These are phyloP conservation scores for Acropora tenuis DNA, from an alignment of 64 coral and sea anemone species.

Conservation along the genomic window DNA sequence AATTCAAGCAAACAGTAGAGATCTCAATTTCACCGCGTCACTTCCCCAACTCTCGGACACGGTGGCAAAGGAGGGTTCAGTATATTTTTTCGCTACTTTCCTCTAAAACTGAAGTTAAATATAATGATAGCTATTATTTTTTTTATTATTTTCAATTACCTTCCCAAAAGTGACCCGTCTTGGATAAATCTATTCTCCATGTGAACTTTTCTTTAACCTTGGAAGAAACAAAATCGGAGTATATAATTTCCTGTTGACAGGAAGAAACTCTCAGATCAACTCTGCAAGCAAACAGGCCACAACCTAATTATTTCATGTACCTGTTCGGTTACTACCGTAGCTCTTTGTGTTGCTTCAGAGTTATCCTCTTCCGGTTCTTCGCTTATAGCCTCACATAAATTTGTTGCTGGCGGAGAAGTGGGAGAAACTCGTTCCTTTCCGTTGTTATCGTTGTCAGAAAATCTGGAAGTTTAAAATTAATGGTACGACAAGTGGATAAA, in stretches of 20 bases:
- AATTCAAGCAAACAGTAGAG: too few species aligned
- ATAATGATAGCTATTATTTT: too few species aligned
- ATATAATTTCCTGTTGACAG: too few species aligned
- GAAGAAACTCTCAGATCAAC: too few species aligned
- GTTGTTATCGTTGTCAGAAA: neutral
- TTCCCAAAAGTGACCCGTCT: constrained; percentile 96
- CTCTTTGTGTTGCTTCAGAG: neutral
- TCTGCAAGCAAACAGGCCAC: too few species aligned
- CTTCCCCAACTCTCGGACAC: too few species aligned
- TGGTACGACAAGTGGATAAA: too few species aligned
- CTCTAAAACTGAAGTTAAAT: too few species aligned
- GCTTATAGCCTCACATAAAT: constrained; percentile 3
- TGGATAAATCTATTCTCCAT: constrained; percentile 97
- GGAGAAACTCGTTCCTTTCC: neutral
- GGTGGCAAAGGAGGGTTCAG: too few species aligned
- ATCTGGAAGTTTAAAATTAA: neutral
- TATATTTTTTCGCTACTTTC: too few species aligned
- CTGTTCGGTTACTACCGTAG: neutral
- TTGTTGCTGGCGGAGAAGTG: neutral
- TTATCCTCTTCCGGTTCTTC: constrained; percentile 15
- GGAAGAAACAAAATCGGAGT: neutral
- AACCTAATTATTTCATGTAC: neutral
- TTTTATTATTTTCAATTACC: constrained; percentile 34
- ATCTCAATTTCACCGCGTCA: too few species aligned
- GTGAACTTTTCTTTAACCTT: constrained; percentile 43